Base-by-base conservation (phyloP, 2,113 vertebrate genomes). In the Rhipidura dahli region DNA sequence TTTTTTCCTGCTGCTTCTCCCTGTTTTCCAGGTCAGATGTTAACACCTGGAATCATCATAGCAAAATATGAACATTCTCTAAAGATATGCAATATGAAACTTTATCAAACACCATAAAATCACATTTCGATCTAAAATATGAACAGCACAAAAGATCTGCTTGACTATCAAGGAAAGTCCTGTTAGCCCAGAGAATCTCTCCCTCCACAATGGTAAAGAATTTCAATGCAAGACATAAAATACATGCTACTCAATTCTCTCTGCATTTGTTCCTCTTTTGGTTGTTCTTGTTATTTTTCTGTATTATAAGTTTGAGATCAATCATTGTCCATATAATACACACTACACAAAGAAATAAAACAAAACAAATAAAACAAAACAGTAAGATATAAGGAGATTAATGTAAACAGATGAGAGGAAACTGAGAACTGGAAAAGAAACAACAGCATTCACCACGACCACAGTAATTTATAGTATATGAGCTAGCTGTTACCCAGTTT, bases 1-100 rank as follows among this genome's bases (percentile, higher is more conserved):
- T 99, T 86, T 97, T 97, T 45, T 99, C 93, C 90, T 99, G 99
- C 89, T 99, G 98, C 45, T 98, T 98, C 94, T 99, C 99, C 54
- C 96, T 97, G 50, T 94, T 97, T 47, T 98, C 98, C 95, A 99
- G 96, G 77, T 99, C 99, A 70, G 95, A 95, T 13, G 98, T 98
- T 96, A 99, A 97, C 14, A 89, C 47, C 97, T 97, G 51, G 20
- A 96, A 93, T 65, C 33, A 83, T 37, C 31, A 94, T 0, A 90
- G 44, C 4, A 91, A 84, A 94, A 87, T 45, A 96, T 24, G 16
- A 95, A 81, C 53, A 57, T 59, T 42, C 20, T 60, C 24, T 51
- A 64, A 66, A 83, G 20, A 88, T 27, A 47, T 0, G 15, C 8
- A 84, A 14, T 16, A 61, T 22, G 31, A 90, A 89, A 86, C 5